A percentile compares a stretch with the other conserved stretches of the same genome.
Conservation (phyloP, 1,140 invertebrate species). For the Drosophila lacertosa region DNA sequence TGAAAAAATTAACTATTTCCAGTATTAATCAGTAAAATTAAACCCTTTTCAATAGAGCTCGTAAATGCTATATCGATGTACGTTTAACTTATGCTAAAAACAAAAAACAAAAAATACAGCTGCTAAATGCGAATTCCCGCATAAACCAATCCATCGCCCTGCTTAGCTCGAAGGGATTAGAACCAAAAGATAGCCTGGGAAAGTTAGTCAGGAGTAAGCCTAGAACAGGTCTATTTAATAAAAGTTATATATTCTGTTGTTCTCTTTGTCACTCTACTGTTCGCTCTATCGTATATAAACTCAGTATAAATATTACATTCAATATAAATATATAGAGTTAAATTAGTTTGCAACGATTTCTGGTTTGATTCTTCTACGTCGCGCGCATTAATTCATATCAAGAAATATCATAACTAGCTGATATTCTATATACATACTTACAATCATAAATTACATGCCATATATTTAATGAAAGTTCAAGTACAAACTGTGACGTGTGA, state of each 20-base stretch:
- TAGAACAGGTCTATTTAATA: conserved; percentile 4
- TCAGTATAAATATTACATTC: conserved; percentile 76
- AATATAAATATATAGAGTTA: conserved; percentile 59
- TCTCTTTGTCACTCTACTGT: conserved; percentile 34
- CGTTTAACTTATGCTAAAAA: conserved; percentile 27
- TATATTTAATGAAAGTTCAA: conserved; percentile 60
- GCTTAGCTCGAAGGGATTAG: conserved; percentile 19
- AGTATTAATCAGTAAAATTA: conserved; percentile 21
- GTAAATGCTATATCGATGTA: conserved; percentile 18
- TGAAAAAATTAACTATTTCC: conserved; percentile 1
- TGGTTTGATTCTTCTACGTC: conserved; percentile 53
- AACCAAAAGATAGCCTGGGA: neutral
- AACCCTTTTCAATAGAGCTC: neutral
- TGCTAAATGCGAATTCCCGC: conserved; percentile 27
- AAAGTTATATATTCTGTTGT: conserved; percentile 34
- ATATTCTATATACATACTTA: conserved; percentile 55
- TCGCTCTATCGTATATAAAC: conserved; percentile 24
- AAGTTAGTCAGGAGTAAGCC: neutral
- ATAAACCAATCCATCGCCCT: conserved; percentile 4
- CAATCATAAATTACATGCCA: conserved; percentile 63
- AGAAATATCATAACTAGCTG: conserved; percentile 57
- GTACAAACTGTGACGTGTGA: conserved; percentile 59
- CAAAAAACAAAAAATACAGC: conserved; percentile 1
- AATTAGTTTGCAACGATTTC: conserved; percentile 68
- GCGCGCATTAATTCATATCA: conserved; percentile 54